phyloP scores from a whole-genome alignment of 2,113 vertebrate species.

The Paramormyrops kingsleyae region DNA sequence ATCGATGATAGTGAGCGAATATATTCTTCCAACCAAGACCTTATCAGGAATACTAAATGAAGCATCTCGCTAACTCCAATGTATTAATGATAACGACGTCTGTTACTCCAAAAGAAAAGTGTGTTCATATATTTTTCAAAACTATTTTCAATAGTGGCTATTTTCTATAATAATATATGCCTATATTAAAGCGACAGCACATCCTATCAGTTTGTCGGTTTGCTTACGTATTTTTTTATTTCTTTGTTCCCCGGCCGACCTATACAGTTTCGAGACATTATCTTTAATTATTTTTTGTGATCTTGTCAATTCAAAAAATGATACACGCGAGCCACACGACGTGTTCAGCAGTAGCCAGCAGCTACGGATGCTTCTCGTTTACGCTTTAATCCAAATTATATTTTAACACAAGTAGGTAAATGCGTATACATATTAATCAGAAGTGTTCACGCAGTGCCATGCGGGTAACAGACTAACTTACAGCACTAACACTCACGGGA shows the following conservation, averaged over 20 bases:
- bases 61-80: neutral
- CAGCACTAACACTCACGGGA: neutral
- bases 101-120: neutral
- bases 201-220: neutral
- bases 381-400: neutral
- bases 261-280: neutral
- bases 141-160: neutral
- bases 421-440: neutral
- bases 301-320: neutral
- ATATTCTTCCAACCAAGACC: neutral
- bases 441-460: neutral
- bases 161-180: neutral
- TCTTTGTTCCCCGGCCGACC: neutral
- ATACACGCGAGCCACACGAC: neutral
- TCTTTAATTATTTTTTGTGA: neutral
- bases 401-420: neutral
- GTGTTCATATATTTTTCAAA: neutral
- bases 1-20: neutral
- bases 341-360: neutral
- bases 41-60: neutral
- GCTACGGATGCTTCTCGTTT: neutral
- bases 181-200: neutral
- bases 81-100: neutral
- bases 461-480: neutral
- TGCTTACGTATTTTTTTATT: neutral